Conservation (phyloP, 2,888 invertebrate species). For the Nephrocerus scutellatus region DNA sequence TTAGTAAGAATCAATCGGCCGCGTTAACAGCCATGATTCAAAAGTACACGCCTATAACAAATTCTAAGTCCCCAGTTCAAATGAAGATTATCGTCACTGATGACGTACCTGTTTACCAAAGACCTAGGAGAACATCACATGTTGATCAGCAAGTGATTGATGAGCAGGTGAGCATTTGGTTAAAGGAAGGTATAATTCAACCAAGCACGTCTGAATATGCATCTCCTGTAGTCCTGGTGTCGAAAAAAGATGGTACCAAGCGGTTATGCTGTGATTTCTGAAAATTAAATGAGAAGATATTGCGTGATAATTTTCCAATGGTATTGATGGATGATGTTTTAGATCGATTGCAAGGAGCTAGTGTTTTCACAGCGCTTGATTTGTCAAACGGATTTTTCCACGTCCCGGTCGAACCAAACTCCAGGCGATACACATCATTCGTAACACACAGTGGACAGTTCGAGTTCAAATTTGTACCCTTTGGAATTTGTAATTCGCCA, state of each 20-base stretch:
- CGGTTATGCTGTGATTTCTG: slow-evolving; percentile 18
- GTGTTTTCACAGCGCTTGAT: slow-evolving; percentile 20
- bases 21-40: no score
- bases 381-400: slow-evolving; percentile 22
- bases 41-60: no score
- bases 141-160: no score
- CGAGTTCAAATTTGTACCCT: slow-evolving; percentile 19
- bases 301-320: slow-evolving; percentile 14
- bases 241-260: slow-evolving; percentile 13
- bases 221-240: slow-evolving; percentile 12
- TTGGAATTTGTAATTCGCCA: slow-evolving; percentile 14
- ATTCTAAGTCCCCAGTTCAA: no score
- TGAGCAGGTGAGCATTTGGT: no score
- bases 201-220: no score
- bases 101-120: no score
- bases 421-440: slow-evolving; percentile 21
- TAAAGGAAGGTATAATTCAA: no score
- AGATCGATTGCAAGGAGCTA: slow-evolving; percentile 12
- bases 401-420: slow-evolving; percentile 17
- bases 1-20: no score
- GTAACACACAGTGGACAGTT: slow-evolving; percentile 22
- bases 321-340: slow-evolving; percentile 12
- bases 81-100: no score
- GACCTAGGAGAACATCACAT: no score
- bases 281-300: slow-evolving; percentile 13